Percentiles rank a stretch among this genome's conserved stretches.
These are phyloP conservation scores for Eucidaris tribuloides DNA, from an alignment of 35 echinoderm and acorn worm genomes.

Conservation along the genomic window DNA sequence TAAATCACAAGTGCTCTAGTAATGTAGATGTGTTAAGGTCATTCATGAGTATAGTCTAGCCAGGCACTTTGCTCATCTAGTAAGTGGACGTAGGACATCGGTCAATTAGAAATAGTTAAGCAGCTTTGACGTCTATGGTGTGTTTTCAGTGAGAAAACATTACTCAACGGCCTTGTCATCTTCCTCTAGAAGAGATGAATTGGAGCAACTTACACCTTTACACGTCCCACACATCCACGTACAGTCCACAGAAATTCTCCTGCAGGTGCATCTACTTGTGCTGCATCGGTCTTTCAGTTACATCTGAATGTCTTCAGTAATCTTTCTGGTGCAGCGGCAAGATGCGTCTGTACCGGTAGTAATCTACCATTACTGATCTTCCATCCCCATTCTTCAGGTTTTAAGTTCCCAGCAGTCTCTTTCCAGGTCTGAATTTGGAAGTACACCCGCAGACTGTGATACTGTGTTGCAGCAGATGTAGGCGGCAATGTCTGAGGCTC, in stretches of 20 bases:
- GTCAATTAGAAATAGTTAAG: too few species aligned
- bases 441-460: constrained; percentile 55
- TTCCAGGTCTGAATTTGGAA: constrained; percentile 51
- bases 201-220: constrained; percentile 24
- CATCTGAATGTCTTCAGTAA: constrained; percentile 33
- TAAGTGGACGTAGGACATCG: too few species aligned
- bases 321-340: constrained; percentile 30
- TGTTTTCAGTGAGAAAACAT: too few species aligned
- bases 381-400: constrained; percentile 56
- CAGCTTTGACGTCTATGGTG: too few species aligned
- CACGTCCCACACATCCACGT: constrained; percentile 21
- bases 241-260: constrained; percentile 36
- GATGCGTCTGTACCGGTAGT: neutral
- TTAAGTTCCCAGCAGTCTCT: neutral
- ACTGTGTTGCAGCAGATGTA: constrained; percentile 48
- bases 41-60: too few species aligned
- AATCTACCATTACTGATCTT: neutral
- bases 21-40: too few species aligned
- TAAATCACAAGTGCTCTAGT: neutral
- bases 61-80: too few species aligned
- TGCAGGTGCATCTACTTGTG: constrained; percentile 46
- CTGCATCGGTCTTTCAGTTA: constrained; percentile 56
- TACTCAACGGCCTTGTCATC: too few species aligned
- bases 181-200: neutral
- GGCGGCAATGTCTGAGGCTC: constrained; percentile 37